A percentile compares a stretch with the other conserved stretches of the same genome.
phyloP scores from a whole-genome alignment of 1,140 invertebrate genomes.

The Leptonema lineaticorne region DNA sequence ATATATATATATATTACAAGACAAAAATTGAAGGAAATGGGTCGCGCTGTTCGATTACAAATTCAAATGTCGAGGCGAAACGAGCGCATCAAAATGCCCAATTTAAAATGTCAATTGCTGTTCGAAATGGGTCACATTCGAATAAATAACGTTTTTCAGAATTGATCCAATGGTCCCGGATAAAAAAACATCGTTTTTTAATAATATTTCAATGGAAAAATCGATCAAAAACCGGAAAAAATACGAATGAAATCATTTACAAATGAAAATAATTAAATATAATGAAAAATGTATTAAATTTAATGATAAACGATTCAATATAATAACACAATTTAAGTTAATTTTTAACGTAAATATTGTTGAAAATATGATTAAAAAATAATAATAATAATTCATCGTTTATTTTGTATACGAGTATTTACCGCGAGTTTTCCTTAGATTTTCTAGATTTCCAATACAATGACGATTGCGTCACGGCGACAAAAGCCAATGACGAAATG shows the following conservation, averaged over 20 bases:
- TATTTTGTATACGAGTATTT: neutral
- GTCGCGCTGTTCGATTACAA: constrained; percentile 6
- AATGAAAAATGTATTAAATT: no score
- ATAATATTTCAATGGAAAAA: neutral
- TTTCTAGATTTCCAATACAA: neutral
- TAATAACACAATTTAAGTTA: no score
- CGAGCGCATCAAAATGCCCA: neutral
- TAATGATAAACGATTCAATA: no score
- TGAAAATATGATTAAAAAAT: no score
- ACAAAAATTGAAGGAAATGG: neutral
- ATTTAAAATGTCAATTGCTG: neutral
- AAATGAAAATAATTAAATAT: no score
- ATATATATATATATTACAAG: no score
- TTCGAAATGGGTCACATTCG: constrained; percentile 7
- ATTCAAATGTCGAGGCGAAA: neutral
- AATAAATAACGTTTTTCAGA: neutral
- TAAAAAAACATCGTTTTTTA: neutral
- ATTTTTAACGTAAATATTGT: no score
- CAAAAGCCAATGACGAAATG: neutral
- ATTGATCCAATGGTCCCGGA: no score
- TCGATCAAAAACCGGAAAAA: neutral
- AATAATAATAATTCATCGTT: neutral
- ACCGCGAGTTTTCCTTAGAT: neutral
- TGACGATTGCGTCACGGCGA: neutral
- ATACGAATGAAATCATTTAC: no score